phyloP scores from a whole-genome alignment of 1,140 invertebrate genomes.

The Maconellicoccus hirsutus region DNA sequence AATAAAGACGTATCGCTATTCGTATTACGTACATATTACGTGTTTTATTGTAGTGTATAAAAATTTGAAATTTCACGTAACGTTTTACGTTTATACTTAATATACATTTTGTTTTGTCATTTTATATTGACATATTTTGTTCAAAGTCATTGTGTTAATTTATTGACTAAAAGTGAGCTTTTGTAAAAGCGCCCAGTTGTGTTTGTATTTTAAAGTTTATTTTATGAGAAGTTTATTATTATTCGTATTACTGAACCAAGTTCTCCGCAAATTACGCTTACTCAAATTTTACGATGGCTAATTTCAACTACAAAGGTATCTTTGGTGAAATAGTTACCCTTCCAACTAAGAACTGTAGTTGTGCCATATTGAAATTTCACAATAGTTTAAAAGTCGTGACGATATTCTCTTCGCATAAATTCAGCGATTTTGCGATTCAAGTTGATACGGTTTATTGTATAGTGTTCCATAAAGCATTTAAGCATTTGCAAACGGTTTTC shows the following conservation, averaged over 20 bases:
- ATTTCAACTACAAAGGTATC: no score
- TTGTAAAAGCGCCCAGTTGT: not conserved
- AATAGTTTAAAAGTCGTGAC: no score
- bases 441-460: no score
- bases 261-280: not conserved
- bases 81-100: not conserved
- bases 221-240: no score
- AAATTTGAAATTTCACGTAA: not conserved
- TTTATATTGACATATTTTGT: not conserved
- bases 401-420: no score
- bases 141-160: not conserved
- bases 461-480: no score
- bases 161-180: not conserved
- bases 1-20: not conserved
- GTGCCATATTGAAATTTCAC: no score
- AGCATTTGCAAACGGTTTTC: no score
- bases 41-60: not conserved
- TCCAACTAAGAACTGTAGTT: no score
- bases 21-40: no score
- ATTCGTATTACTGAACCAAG: not conserved
- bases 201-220: not conserved
- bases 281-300: not conserved
- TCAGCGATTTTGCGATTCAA: no score
- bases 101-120: not conserved
- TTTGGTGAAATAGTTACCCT: no score